Evolutionary conservation across 2,888 invertebrate genomes (phyloP).

Genomic region (Spodoptera exigua): DNA sequence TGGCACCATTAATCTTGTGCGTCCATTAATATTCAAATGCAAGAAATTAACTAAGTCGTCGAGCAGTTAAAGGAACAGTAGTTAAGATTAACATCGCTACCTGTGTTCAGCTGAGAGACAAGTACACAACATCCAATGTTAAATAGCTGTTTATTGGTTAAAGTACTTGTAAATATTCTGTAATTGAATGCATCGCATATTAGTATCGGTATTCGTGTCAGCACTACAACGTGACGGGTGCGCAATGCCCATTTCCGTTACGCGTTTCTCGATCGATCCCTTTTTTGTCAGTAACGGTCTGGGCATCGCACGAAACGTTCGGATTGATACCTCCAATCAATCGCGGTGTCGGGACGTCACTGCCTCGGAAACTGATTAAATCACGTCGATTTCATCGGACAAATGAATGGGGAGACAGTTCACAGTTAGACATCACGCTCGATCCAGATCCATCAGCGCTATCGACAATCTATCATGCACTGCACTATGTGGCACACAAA

Average conservation of each 20-base stretch:
- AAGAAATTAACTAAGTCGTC: conserved; percentile 33
- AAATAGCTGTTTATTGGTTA: conserved; percentile 54
- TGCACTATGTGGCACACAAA: conserved; percentile 46
- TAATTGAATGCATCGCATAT: conserved; percentile 83
- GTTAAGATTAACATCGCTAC: conserved; percentile 53
- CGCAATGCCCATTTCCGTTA: conserved; percentile 86
- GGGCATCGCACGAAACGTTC: conserved; percentile 82
- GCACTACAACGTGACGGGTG: conserved; percentile 79
- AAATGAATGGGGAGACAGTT: conserved; percentile 77
- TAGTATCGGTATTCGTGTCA: conserved; percentile 84
- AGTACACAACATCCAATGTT: conserved; percentile 48
- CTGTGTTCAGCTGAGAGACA: conserved; percentile 47
- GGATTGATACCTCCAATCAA: conserved; percentile 88
- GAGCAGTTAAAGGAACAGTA: conserved; percentile 42
- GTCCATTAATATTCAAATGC: conserved; percentile 43
- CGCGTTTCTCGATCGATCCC: conserved; percentile 84
- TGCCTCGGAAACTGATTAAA: conserved; percentile 84
- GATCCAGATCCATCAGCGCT: conserved; percentile 76
- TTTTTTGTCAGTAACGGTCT: conserved; percentile 87
- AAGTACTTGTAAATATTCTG: conserved; percentile 52
- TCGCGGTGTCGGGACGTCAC: conserved; percentile 80
- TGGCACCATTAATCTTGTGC: conserved; percentile 23
- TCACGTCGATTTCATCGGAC: conserved; percentile 85
- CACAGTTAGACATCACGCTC: conserved; percentile 81
- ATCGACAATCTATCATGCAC: conserved; percentile 67